Evolutionary conservation across 2,888 invertebrate genomes (phyloP).

Genomic region (Sipunculus nudus): DNA sequence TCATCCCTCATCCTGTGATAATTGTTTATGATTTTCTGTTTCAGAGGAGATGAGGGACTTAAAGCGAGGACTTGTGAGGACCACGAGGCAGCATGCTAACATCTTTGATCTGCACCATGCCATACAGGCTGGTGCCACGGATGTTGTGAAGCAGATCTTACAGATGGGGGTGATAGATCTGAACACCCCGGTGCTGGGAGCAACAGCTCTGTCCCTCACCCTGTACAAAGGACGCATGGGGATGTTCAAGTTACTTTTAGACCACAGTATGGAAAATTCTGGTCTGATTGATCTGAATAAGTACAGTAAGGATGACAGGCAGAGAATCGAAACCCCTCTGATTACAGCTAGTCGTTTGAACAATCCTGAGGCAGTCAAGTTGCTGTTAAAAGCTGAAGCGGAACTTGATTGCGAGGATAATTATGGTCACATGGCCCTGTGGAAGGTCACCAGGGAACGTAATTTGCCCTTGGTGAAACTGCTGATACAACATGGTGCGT

Average conservation of each 20-base stretch:
- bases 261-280: slow-evolving; percentile 52
- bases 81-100: too few relatives aligned
- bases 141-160: too few relatives aligned
- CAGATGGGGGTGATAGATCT: slow-evolving; percentile 50
- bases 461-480: slow-evolving; percentile 19
- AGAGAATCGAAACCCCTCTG: slow-evolving; percentile 63
- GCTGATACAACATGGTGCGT: slow-evolving; percentile 26
- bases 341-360: slow-evolving; percentile 65
- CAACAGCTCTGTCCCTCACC: slow-evolving; percentile 62
- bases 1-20: too few relatives aligned
- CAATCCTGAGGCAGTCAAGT: slow-evolving; percentile 56
- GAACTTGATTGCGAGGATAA: slow-evolving; percentile 58
- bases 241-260: slow-evolving; percentile 58
- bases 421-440: slow-evolving; percentile 29
- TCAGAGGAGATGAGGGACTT: too few relatives aligned
- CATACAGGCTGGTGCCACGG: too few relatives aligned
- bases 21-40: too few relatives aligned
- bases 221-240: slow-evolving; percentile 57
- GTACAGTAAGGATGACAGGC: slow-evolving; percentile 59
- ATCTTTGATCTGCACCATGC: too few relatives aligned
- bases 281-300: slow-evolving; percentile 59
- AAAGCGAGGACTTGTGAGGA: too few relatives aligned
- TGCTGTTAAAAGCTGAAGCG: slow-evolving; percentile 56
- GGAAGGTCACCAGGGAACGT: slow-evolving; percentile 37
- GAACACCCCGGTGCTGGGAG: slow-evolving; percentile 59